phyloP scores from a whole-genome alignment of 2,888 invertebrate species.

The Schrankia costaestrigalis region DNA sequence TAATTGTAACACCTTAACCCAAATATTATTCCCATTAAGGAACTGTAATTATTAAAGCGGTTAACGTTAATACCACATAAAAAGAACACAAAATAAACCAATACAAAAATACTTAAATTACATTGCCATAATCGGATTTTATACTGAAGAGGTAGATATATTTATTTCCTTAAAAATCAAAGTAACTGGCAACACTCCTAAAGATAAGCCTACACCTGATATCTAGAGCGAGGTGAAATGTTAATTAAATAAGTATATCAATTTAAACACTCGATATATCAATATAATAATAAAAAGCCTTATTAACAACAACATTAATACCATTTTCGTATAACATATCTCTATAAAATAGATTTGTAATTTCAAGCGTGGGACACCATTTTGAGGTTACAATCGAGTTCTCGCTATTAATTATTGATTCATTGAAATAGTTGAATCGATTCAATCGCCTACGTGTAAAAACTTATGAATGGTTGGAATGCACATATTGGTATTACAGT shows the following conservation, averaged over 20 bases:
- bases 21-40: no score
- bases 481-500: conserved; percentile 43
- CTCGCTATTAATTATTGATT: conserved; percentile 58
- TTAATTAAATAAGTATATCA: conserved; percentile 58
- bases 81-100: no score
- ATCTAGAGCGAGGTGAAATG: conserved; percentile 67
- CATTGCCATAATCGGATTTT: no score
- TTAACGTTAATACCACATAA: no score
- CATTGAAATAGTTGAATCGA: conserved; percentile 48
- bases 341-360: conserved; percentile 1
- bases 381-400: conserved; percentile 65
- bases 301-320: conserved; percentile 30
- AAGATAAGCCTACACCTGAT: conserved; percentile 41
- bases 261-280: conserved; percentile 31
- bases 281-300: conserved; percentile 19
- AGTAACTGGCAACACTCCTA: conserved; percentile 18
- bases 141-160: conserved; percentile 10
- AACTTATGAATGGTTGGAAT: conserved; percentile 42
- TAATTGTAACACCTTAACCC: no score
- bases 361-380: conserved; percentile 59
- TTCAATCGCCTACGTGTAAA: conserved; percentile 48
- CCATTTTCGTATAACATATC: conserved; percentile 22
- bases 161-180: conserved; percentile 19
- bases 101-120: no score
- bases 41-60: no score